Evolutionary conservation across 2,888 invertebrate genomes (phyloP).

Genomic region (Lepidochrysops patricia): DNA sequence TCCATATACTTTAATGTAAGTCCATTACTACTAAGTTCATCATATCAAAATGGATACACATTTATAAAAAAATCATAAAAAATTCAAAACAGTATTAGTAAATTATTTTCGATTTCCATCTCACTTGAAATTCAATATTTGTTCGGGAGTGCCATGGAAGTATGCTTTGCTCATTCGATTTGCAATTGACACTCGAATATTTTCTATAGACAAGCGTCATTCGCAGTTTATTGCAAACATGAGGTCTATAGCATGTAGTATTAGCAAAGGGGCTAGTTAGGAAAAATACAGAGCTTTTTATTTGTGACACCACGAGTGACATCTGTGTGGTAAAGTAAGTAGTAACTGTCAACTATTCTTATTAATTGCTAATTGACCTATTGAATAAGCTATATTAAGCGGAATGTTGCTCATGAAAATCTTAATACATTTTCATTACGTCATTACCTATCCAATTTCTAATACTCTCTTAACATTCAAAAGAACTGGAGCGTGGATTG

Average conservation of each 20-base stretch:
- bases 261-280: background rate
- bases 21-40: background rate
- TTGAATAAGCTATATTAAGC: too few relatives aligned
- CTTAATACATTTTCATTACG: constrained; percentile 7
- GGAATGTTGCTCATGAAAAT: too few relatives aligned
- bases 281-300: background rate
- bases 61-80: too few relatives aligned
- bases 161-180: background rate
- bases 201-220: background rate
- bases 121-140: background rate
- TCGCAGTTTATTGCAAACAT: background rate
- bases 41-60: too few relatives aligned
- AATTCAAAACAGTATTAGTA: background rate
- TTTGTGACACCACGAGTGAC: background rate
- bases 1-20: background rate
- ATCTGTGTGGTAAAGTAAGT: too few relatives aligned
- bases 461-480: constrained; percentile 39
- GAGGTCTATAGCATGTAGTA: background rate
- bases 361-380: too few relatives aligned
- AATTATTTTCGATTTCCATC: background rate
- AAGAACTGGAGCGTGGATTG: constrained; percentile 48
- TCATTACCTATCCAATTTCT: constrained; percentile 18
- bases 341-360: too few relatives aligned
- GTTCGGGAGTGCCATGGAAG: background rate
- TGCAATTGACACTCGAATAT: background rate